A percentile compares a stretch with the other conserved stretches of the same genome.
Conservation (phyloP, 2,797 vertebrate species). For the Parauchenoglanis ngamensis region DNA sequence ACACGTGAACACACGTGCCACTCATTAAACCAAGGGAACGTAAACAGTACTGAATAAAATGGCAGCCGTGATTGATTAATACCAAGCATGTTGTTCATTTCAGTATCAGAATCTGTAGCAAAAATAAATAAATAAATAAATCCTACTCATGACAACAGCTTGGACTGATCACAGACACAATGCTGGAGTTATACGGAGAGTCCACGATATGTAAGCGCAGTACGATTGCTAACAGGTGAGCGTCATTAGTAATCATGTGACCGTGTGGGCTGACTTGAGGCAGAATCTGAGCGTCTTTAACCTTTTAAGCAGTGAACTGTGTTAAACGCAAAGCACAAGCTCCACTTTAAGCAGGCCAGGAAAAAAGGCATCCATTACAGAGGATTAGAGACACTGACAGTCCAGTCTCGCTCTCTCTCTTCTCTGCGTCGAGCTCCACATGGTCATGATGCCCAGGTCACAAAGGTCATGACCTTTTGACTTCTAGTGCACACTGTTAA, state of each 20-base stretch:
- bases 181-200: background rate
- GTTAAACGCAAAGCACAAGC: slow-evolving; percentile 37
- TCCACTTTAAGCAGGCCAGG: slow-evolving; percentile 37
- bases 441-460: background rate
- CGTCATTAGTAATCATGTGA: background rate
- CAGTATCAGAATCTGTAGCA: no score
- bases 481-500: background rate
- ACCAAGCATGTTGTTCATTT: no score
- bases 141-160: background rate
- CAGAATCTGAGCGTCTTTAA: background rate
- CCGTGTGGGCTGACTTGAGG: background rate
- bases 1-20: no score
- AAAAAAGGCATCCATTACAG: slow-evolving; percentile 46
- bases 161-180: background rate
- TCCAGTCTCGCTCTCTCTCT: slow-evolving; percentile 6
- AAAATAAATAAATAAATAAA: no score
- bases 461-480: slow-evolving; percentile 2
- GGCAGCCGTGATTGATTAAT: no score
- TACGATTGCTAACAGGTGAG: background rate
- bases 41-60: background rate
- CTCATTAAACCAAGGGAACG: no score
- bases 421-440: background rate
- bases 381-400: slow-evolving; percentile 49
- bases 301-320: background rate
- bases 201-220: background rate